phyloP scores from a whole-genome alignment of 2,888 invertebrate species.

The Rhorus exstirpatorius region DNA sequence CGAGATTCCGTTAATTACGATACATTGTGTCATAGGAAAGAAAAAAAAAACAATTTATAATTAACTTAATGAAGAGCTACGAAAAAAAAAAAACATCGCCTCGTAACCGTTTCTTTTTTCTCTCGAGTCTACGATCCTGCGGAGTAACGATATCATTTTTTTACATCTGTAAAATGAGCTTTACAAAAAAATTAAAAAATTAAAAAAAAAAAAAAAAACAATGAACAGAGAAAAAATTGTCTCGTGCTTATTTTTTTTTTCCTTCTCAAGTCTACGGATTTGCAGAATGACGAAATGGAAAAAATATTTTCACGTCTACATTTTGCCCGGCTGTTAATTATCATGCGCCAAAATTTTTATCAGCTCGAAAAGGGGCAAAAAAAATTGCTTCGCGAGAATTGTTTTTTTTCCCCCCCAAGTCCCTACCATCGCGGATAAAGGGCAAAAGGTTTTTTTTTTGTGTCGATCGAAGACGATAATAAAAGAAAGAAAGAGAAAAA shows the following conservation, averaged over 20 bases:
- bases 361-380: too few species aligned
- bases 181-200: not conserved
- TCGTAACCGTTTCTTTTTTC: constrained; percentile 13
- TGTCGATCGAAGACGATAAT: constrained; percentile 8
- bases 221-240: not conserved
- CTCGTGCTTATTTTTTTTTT: not conserved
- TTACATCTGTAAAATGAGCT: not conserved
- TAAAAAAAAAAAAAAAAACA: not conserved
- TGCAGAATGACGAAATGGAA: too few species aligned
- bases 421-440: not conserved
- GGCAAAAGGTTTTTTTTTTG: not conserved
- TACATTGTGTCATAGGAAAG: constrained; percentile 19
- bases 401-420: too few species aligned
- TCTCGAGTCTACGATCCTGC: not conserved
- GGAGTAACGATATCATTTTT: not conserved
- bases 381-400: too few species aligned
- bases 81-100: not conserved
- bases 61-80: constrained; percentile 45
- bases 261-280: too few species aligned
- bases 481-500: constrained; percentile 23
- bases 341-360: too few species aligned
- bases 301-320: too few species aligned
- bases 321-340: too few species aligned
- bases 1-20: constrained; percentile 65
- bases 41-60: constrained; percentile 32